Evolutionary conservation across 2,797 vertebrate genomes (phyloP), one percentile per base, ranked within the genome.

Genomic region (Epinephelus coioides): DNA sequence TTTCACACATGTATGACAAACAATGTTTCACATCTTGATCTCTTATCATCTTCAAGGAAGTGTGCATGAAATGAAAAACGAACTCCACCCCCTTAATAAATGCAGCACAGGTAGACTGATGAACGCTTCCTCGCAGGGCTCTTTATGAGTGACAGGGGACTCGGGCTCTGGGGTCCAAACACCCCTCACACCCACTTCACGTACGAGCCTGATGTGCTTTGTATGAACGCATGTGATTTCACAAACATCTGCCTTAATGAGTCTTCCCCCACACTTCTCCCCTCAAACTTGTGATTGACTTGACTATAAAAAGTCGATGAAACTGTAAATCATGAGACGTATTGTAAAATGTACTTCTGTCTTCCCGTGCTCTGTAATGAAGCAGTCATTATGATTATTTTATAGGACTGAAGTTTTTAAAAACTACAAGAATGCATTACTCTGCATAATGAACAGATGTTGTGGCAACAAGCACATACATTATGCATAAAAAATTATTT

Each of bases 401-500:
- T 95, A 75, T 97, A 96, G 95, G 94, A 95, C 92, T 96, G 95
- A 95, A 96, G 96, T 97, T 97, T 97, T 95, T 97, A 96, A 97
- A 97, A 98, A 96, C 96, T 98, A 97, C 97, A 97, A 97, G 95
- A 98, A 97, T 97, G 96, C 97, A 97, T 98, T 97, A 95, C 96
- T 95, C 96, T 97, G 95, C 97, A 95, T 97, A 96, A 97, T 96
- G 97, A 98, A 97, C 97, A 98, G 97, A 98, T 98, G 97, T 97
- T 97, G 94, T 96, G 97, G 94, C 97, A 98, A 98, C 96, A 97
- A 95, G 97, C 96, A 94, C 96, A 97, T 98, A 96, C 95, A 97
- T 98, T 97, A 97, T 98, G 96, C 97, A 98, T 97, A 96, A 97
- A 97, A 97, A 98, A 97, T 96, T 95, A 97, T 97, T 96, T 97